Evolutionary conservation across 2,888 invertebrate genomes (phyloP), one percentile per base, ranked within the genome.

Genomic region (Stenurella melanura): DNA sequence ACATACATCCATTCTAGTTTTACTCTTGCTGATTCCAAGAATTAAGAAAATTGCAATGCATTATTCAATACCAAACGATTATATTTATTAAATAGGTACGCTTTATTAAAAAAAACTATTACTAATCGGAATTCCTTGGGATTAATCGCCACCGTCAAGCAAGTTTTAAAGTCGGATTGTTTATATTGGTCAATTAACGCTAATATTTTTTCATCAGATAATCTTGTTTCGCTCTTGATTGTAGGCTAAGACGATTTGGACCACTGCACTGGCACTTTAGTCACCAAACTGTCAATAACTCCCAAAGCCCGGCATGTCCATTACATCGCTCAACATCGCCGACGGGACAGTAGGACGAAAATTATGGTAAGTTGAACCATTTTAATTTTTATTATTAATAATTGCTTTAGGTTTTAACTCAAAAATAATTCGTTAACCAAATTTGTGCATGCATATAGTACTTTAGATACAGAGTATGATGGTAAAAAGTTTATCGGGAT

Each of bases 271-370:
- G 21, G 19, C n/a, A 26, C 26, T 26, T 34, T 15, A 60, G 57
- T 60, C 42, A 70, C 42, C 26, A 11, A 60, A n/a, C 19, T 34
- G 10, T 18, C 4, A 7, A 67, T 4, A 67, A 42, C 42, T 42
- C 42, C 21, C 67, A 19, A 64, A 42, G 18, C 38, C 21, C 19
- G 26, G 34, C 64, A 87, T 87, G 87, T 85, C 87, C 73, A 86
- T 87, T 30, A 87, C 86, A 21, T 87, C 87, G 34, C 81, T 87
- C 64, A 85, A 87, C 74, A 86, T 87, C 60, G 83, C 83, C 18
- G 87, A 87, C 76, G 87, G 87, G 17, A 85, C 85, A 26, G 85
- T 87, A 50, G 83, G 83, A 75, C 80, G 85, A 78, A 84, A 79
- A 63, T 76, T 82, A 78, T 78, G 80, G 86, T 86, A 76, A 85